These are phyloP conservation scores for Cheirogaleus medius DNA, from an alignment of 2,113 vertebrate species.

Conservation along the genomic window DNA sequence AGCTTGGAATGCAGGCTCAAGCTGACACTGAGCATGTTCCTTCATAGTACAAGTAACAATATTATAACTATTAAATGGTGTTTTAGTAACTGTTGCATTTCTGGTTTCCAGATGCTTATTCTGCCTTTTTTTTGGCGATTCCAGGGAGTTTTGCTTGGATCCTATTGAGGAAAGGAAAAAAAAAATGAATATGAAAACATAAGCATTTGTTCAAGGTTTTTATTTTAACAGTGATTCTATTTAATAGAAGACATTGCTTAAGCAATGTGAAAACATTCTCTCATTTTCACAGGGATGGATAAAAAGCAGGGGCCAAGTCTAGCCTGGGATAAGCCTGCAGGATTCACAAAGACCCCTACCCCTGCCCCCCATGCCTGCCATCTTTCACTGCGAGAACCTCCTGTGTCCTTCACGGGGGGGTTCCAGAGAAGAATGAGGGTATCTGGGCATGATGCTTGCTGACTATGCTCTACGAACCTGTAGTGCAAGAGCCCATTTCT, in stretches of 20 bases:
- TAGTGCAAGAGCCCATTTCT: neutral
- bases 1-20: conserved; percentile 77
- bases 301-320: neutral
- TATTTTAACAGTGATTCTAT: neutral
- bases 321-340: neutral
- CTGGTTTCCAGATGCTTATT: conserved; percentile 82
- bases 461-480: neutral
- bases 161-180: conserved; percentile 75
- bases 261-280: neutral
- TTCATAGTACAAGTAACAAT: conserved; percentile 73
- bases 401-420: neutral
- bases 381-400: neutral
- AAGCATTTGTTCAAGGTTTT: neutral
- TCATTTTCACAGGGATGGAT: neutral
- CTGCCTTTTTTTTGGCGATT: conserved; percentile 90
- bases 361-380: neutral
- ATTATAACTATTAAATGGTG: conserved; percentile 72
- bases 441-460: neutral
- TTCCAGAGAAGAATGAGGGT: neutral
- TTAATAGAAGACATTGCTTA: neutral
- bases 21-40: conserved; percentile 75
- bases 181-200: neutral
- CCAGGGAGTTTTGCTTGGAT: conserved; percentile 93
- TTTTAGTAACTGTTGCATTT: conserved; percentile 70
- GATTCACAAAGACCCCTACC: neutral